Conservation (phyloP, 2,113 vertebrate genomes). For the Ammospiza caudacuta region DNA sequence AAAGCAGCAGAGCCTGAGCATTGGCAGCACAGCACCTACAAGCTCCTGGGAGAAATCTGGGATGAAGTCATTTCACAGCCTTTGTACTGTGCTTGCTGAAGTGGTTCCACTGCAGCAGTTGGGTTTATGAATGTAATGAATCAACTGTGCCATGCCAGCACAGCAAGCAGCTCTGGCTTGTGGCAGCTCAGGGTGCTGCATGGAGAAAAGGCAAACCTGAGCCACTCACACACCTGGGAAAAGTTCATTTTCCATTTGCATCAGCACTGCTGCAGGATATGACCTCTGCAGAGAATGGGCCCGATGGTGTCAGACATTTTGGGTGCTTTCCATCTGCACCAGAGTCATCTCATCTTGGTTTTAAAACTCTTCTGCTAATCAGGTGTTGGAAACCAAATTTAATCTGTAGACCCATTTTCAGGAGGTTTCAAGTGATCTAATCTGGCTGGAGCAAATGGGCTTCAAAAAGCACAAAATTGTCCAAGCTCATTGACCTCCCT, state of each 20-base stretch:
- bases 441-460: neutral
- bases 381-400: neutral
- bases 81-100: neutral
- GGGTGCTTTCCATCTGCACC: neutral
- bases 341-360: neutral
- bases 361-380: neutral
- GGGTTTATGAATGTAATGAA: neutral
- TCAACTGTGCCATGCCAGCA: neutral
- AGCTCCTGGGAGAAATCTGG: neutral
- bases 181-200: neutral
- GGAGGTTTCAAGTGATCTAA: neutral
- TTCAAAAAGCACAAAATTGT: neutral
- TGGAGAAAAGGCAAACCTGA: neutral
- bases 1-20: neutral
- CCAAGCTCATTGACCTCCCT: neutral
- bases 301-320: neutral
- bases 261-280: accelerated
- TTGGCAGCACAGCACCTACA: neutral
- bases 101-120: neutral
- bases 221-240: accelerated
- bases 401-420: neutral
- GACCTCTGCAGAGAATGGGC: neutral
- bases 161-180: neutral
- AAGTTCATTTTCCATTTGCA: neutral
- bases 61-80: neutral